These are phyloP conservation scores for Ardeotis arabs DNA, from an alignment of 2,113 vertebrate species.

Conservation along the genomic window DNA sequence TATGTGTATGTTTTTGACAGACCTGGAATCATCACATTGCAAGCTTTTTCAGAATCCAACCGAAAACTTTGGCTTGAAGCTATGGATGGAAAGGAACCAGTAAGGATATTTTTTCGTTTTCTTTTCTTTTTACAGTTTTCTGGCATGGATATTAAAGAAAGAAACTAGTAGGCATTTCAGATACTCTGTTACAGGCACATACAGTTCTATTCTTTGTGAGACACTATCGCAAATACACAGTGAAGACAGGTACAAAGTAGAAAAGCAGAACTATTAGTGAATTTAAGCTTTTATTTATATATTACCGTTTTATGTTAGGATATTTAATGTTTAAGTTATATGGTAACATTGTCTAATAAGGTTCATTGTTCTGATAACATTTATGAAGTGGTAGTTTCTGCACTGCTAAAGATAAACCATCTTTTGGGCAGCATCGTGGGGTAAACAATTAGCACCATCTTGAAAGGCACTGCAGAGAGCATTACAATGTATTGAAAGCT, in stretches of 20 bases:
- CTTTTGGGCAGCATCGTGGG: neutral
- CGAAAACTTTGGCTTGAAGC: slow-evolving; percentile 96
- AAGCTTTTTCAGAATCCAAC: slow-evolving; percentile 94
- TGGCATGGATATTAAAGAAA: neutral
- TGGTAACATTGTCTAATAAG: neutral
- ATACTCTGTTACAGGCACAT: neutral
- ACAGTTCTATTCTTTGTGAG: neutral
- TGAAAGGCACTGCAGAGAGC: neutral
- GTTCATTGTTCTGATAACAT: neutral
- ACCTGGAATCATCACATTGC: slow-evolving; percentile 92
- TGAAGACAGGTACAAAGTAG: neutral
- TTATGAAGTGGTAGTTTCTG: neutral
- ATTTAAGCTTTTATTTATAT: neutral
- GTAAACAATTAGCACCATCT: neutral
- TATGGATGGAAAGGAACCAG: slow-evolving; percentile 98
- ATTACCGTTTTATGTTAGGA: neutral
- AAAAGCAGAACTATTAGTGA: neutral
- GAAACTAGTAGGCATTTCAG: neutral
- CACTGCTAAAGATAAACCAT: neutral
- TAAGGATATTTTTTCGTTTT: slow-evolving; percentile 66
- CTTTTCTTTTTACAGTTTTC: neutral
- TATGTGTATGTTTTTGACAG: slow-evolving; percentile 70
- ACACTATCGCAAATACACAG: neutral
- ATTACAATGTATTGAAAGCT: neutral
- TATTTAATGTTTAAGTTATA: neutral